Percentiles rank a stretch among this genome's conserved stretches.
phyloP scores from a whole-genome alignment of 2,797 vertebrate genomes.

The Champsocephalus esox region DNA sequence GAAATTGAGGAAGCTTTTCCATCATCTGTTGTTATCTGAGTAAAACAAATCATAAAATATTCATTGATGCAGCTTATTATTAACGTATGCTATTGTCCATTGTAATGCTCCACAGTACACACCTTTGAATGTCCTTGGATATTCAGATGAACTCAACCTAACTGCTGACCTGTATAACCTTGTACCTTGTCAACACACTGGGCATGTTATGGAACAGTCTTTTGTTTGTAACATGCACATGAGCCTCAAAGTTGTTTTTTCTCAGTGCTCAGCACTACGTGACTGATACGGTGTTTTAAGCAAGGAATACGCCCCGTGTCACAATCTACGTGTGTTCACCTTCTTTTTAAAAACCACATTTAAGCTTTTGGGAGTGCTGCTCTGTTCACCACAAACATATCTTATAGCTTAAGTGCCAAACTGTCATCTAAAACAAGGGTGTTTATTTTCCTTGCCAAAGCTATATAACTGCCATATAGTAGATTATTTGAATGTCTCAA shows the following conservation, averaged over 20 bases:
- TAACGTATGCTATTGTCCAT: background rate
- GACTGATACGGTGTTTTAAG: constrained; percentile 51
- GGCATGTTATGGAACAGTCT: constrained; percentile 28
- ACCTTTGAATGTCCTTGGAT: background rate
- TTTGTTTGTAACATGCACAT: constrained; percentile 39
- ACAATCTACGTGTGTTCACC: constrained; percentile 62
- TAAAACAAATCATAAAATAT: constrained; percentile 2
- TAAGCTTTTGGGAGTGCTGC: constrained; percentile 40
- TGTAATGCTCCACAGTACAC: background rate
- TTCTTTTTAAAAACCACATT: constrained; percentile 79
- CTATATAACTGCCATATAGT: constrained; percentile 37
- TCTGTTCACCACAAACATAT: constrained; percentile 65
- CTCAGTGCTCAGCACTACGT: constrained; percentile 55
- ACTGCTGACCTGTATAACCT: constrained; percentile 52
- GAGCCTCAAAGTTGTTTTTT: constrained; percentile 12
- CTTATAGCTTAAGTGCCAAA: constrained; percentile 52
- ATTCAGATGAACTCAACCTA: constrained; percentile 37
- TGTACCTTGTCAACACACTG: constrained; percentile 20
- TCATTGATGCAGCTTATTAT: background rate
- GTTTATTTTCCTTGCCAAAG: constrained; percentile 44
- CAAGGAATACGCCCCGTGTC: constrained; percentile 61
- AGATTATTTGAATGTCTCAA: constrained; percentile 12
- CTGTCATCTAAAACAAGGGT: constrained; percentile 58
- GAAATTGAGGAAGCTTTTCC: constrained; percentile 25
- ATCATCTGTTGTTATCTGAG: background rate